Evolutionary conservation across 2,113 vertebrate species (phyloP), one percentile per base, ranked within the genome.

Genomic region (Balaeniceps rex): DNA sequence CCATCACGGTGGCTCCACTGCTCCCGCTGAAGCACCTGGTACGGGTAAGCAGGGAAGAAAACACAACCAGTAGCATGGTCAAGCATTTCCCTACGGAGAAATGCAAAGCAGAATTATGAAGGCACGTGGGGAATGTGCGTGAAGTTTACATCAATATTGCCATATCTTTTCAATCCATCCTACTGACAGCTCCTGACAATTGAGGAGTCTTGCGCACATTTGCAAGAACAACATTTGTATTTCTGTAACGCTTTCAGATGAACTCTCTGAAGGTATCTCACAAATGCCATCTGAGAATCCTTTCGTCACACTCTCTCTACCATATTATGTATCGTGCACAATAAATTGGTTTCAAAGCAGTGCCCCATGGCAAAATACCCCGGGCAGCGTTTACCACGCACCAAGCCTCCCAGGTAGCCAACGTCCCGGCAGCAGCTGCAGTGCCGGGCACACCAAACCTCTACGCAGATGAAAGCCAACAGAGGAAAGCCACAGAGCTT

Each of bases 101-200:
- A 54, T 10, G 57, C 0, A 0, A 34, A 80, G 40, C 71, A 81
- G 36, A 83, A 86, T 31, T 23, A 21, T 2, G 11, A 74, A 65
- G 40, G 25, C 17, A 34, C 58, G 2, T 15, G 25, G 13, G 12
- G 29, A 86, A 44, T 2, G 5, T 11, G 18, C 1, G 0, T 44
- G 38, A 78, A 12, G 65, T 19, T 57, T 16, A 40, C 23, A 64
- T 11, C 25, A 21, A 3, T 44, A 80, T 1, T 18, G 10, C 19
- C n/a, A 21, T 34, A 12, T 29, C 29, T 66, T 69, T 57, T 74
- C 38, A 40, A 51, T 15, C 49, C 24, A 5, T 19, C 29, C 51
- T 3, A 1, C n/a, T 0, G 0, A 23, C 6, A 2, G 28, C 22
- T 65, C 49, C 40, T 23, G 34, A 49, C 6, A 3, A 31, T 47